Conservation (phyloP, 2,113 vertebrate genomes). For the Hiodon alosoides region DNA sequence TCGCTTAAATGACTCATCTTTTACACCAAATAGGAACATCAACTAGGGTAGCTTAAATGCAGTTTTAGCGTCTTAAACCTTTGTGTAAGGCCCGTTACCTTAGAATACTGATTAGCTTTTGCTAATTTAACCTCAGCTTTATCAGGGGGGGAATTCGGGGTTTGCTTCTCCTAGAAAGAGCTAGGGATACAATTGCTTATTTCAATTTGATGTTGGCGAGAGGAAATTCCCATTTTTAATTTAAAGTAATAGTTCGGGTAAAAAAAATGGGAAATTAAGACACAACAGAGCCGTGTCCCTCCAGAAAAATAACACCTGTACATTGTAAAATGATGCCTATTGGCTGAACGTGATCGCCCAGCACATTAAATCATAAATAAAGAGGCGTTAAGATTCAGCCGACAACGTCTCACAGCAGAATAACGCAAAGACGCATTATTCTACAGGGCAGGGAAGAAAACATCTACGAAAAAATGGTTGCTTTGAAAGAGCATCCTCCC, state of each 20-base stretch:
- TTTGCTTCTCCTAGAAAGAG: conserved; percentile 9
- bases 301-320: not conserved
- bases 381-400: too few relatives aligned
- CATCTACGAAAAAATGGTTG: conserved; percentile 31
- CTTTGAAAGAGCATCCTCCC: conserved; percentile 42
- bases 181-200: conserved; percentile 1
- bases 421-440: not conserved
- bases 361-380: too few relatives aligned
- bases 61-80: conserved; percentile 46
- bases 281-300: too few relatives aligned
- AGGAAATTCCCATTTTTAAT: not conserved
- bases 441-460: conserved; percentile 41
- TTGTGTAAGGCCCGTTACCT: conserved; percentile 25
- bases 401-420: not conserved
- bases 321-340: not conserved
- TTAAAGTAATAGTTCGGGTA: not conserved
- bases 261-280: too few relatives aligned
- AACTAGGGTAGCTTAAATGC: conserved; percentile 19
- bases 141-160: conserved; percentile 33
- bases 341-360: too few relatives aligned
- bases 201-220: conserved; percentile 3
- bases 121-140: conserved; percentile 11
- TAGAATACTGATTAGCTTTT: conserved; percentile 48
- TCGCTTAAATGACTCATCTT: conserved; percentile 4
- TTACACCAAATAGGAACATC: not conserved